Evolutionary conservation across 2,113 vertebrate species (phyloP).

Genomic region (Carettochelys insculpta): DNA sequence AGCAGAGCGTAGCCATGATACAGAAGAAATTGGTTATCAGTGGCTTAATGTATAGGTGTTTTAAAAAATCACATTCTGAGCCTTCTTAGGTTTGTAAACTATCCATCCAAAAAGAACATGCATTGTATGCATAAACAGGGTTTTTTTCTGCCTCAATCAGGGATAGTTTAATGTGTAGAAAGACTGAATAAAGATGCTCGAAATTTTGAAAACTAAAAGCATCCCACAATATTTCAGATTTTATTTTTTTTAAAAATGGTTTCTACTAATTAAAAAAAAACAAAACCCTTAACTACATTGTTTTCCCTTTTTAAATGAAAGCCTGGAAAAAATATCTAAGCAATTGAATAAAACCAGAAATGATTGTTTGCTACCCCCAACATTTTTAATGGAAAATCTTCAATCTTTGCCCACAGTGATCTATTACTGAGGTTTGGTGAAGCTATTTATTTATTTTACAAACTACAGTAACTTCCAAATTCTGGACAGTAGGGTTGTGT

Average conservation of each 20-base stretch:
- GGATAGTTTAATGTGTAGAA: not conserved
- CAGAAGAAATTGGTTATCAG: not conserved
- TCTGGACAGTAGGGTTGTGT: not conserved
- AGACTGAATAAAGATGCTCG: not conserved
- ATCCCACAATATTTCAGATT: not conserved
- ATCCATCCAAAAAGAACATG: not conserved
- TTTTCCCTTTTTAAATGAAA: not conserved
- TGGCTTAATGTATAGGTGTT: not conserved
- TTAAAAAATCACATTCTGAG: not conserved
- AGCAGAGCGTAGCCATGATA: not conserved
- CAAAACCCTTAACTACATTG: not conserved
- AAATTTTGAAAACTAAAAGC: not conserved
- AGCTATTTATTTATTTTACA: not conserved
- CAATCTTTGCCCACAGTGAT: not conserved
- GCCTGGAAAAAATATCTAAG: not conserved
- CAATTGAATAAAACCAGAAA: not conserved
- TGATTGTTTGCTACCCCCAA: not conserved
- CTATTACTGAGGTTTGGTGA: not conserved
- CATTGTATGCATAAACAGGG: accelerated
- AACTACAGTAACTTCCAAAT: not conserved
- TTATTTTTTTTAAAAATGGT: not conserved
- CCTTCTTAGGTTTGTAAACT: not conserved
- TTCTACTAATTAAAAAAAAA: not conserved
- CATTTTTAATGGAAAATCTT: not conserved
- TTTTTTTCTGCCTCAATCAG: not conserved